phyloP scores from a whole-genome alignment of 2,113 vertebrate species.

The Asarcornis scutulata region DNA sequence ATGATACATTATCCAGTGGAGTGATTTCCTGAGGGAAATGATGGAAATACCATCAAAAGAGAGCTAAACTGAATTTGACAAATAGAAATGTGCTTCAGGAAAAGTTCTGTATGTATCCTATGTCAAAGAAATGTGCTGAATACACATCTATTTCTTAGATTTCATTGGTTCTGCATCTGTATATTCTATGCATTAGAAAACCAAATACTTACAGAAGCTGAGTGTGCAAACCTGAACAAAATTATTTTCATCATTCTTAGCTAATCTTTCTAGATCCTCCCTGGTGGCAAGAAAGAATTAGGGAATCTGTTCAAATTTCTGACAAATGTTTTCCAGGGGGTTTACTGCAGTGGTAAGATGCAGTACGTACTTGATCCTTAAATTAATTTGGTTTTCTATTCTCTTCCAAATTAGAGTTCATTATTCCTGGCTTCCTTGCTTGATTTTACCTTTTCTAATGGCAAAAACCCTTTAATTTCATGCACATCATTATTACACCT shows the following conservation, averaged over 20 bases:
- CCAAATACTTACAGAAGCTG: neutral
- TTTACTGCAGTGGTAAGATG: neutral
- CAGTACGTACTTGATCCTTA: neutral
- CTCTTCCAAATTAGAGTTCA: neutral
- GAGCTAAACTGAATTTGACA: constrained; percentile 9
- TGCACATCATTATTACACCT: neutral
- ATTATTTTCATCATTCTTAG: neutral
- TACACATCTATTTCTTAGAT: neutral
- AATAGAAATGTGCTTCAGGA: constrained; percentile 28
- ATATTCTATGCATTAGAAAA: neutral
- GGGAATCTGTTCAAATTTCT: neutral
- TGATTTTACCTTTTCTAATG: neutral
- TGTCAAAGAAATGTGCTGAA: constrained; percentile 37
- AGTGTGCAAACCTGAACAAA: neutral
- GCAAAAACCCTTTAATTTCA: neutral
- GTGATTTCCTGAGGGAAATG: constrained; percentile 18
- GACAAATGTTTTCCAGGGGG: neutral
- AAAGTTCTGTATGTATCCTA: neutral
- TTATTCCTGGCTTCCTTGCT: neutral
- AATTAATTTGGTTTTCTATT: neutral
- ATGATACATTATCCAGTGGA: neutral
- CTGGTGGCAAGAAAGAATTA: neutral
- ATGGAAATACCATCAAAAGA: neutral
- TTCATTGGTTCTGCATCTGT: neutral
- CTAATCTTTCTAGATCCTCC: neutral